Evolutionary conservation across 1,140 invertebrate genomes (phyloP).

Genomic region (Scylla paramamosain): DNA sequence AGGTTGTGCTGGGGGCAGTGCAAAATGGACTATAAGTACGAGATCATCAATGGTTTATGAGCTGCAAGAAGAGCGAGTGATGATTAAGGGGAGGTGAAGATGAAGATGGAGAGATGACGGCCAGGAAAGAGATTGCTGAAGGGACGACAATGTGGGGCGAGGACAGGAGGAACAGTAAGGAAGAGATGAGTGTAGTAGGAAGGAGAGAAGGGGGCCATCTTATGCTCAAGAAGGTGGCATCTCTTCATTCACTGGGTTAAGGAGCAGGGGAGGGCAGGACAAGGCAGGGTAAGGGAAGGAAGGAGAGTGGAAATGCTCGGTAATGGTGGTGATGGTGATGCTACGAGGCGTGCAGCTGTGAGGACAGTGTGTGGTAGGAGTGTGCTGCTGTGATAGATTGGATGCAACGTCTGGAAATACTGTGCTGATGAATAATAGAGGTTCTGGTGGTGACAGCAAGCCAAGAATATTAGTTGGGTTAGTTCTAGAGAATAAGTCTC

Average conservation of each 20-base stretch:
- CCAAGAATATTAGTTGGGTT: not conserved
- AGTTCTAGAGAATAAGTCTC: not conserved
- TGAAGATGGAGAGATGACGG: slow-evolving; percentile 7
- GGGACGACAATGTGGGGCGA: not conserved
- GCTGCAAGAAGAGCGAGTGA: not conserved
- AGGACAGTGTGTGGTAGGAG: not conserved
- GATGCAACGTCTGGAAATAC: not conserved
- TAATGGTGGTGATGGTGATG: not conserved
- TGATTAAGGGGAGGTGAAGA: slow-evolving; percentile 12
- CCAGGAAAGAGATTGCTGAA: not conserved
- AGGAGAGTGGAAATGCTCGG: not conserved
- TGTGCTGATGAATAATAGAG: not conserved
- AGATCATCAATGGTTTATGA: slow-evolving; percentile 14
- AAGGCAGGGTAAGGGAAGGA: not conserved
- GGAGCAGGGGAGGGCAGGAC: not conserved
- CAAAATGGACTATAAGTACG: not conserved
- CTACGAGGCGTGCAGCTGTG: not conserved
- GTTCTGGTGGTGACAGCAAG: not conserved
- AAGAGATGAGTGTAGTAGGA: not conserved
- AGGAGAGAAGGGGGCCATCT: not conserved
- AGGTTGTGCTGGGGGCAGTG: not conserved
- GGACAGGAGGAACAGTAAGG: not conserved
- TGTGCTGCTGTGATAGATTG: not conserved
- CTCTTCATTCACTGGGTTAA: not conserved
- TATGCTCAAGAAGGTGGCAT: not conserved